A percentile compares a stretch with the other conserved stretches of the same genome.
phyloP scores from a whole-genome alignment of 2,113 vertebrate genomes.

The Theristicus caerulescens region DNA sequence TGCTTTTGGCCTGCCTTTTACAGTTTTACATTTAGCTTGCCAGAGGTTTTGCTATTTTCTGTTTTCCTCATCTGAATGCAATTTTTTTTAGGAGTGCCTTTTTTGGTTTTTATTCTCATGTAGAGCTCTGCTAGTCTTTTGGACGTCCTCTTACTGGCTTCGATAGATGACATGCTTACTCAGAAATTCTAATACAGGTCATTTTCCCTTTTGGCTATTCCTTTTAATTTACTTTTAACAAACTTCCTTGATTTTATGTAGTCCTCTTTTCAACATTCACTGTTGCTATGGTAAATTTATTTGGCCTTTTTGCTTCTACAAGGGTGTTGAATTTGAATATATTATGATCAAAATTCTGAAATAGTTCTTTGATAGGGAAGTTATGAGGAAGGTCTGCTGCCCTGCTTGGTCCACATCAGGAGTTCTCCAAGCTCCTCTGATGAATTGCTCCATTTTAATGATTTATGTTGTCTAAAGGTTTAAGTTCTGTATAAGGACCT shows the following conservation, averaged over 20 bases:
- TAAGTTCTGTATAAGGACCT: not conserved
- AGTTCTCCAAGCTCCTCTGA: not conserved
- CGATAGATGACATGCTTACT: not conserved
- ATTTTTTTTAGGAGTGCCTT: not conserved
- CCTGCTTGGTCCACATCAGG: not conserved
- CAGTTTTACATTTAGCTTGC: not conserved
- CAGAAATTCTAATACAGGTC: not conserved
- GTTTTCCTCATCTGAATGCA: conserved; percentile 24
- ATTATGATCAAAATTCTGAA: not conserved
- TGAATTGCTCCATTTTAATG: not conserved
- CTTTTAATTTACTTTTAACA: conserved; percentile 12
- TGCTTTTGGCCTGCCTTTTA: not conserved
- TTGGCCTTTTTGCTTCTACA: not conserved
- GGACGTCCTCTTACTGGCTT: not conserved
- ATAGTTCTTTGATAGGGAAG: not conserved
- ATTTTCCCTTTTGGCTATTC: not conserved
- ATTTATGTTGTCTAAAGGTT: conserved; percentile 1
- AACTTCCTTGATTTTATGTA: not conserved
- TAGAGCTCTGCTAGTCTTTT: not conserved
- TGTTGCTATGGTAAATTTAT: not conserved
- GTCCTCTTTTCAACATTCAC: not conserved
- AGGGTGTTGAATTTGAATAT: not conserved
- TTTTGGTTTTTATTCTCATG: not conserved
- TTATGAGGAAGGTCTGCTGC: not conserved
- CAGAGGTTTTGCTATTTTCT: conserved; percentile 36